Conservation (phyloP, 2,797 vertebrate species). For the Microctenopoma stevenorrisi region DNA sequence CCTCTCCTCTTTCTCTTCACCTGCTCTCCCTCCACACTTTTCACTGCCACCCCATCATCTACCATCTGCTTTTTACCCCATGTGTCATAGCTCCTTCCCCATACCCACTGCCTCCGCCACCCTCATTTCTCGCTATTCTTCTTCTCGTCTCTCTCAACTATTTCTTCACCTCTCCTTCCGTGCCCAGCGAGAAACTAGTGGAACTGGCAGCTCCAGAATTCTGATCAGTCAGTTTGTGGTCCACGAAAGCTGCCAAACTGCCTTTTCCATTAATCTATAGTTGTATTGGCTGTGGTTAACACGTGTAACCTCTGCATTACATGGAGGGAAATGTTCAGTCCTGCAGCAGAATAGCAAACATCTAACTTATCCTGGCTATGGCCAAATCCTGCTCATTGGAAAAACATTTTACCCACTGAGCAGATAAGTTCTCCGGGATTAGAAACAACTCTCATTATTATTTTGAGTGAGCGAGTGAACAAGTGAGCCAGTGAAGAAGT, state of each 20-base stretch:
- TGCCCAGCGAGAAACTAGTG: constrained; percentile 60
- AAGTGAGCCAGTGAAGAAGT: constrained; percentile 41
- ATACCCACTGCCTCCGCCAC: constrained; percentile 19
- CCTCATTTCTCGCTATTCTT: constrained; percentile 54
- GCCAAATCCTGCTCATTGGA: constrained; percentile 63
- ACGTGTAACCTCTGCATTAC: constrained; percentile 78
- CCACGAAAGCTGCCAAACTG: constrained; percentile 72
- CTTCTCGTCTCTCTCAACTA: constrained; percentile 30
- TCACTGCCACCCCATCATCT: constrained; percentile 60
- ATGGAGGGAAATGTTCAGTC: constrained; percentile 75
- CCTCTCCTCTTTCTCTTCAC: constrained; percentile 30
- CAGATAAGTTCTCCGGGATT: constrained; percentile 60
- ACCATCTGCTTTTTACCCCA: constrained; percentile 64
- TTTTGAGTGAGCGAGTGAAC: constrained; percentile 38
- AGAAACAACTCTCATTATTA: constrained; percentile 34
- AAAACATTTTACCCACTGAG: constrained; percentile 62
- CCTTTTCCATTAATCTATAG: constrained; percentile 81
- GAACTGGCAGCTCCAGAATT: constrained; percentile 74
- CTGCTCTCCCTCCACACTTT: constrained; percentile 57
- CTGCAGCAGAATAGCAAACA: constrained; percentile 77
- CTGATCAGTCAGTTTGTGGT: constrained; percentile 84
- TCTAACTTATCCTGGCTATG: constrained; percentile 63
- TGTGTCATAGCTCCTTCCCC: constrained; percentile 56
- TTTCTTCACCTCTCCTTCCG: constrained; percentile 53
- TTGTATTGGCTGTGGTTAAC: constrained; percentile 78